Percentiles rank a stretch among this genome's conserved stretches.
Evolutionary conservation across 2,888 invertebrate genomes (phyloP).

Genomic region (Apotomis betuletana): DNA sequence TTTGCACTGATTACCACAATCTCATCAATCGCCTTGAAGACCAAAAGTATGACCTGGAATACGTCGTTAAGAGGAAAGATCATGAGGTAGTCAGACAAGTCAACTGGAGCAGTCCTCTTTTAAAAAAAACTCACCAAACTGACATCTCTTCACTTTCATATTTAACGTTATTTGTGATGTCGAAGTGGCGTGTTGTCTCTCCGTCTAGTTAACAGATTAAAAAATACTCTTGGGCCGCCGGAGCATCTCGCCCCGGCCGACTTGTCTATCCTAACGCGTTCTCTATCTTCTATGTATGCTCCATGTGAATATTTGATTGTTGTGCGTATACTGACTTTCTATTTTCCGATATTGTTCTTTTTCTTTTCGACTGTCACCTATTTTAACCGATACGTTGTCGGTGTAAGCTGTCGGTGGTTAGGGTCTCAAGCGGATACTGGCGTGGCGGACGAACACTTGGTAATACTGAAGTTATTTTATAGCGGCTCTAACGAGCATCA

Average conservation of each 20-base stretch:
- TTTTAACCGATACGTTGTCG: conserved; percentile 63
- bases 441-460: conserved; percentile 51
- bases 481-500: conserved; percentile 87
- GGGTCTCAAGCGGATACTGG: conserved; percentile 45
- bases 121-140: conserved; percentile 78
- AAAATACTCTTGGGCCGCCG: conserved; percentile 62
- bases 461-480: conserved; percentile 78
- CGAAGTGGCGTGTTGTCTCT: conserved; percentile 75
- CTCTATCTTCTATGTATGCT: conserved; percentile 71
- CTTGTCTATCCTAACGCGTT: conserved; percentile 70
- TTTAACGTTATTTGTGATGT: conserved; percentile 72
- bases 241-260: conserved; percentile 51
- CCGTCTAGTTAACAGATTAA: conserved; percentile 70
- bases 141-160: conserved; percentile 68
- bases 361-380: conserved; percentile 69
- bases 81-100: conserved; percentile 92
- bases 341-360: conserved; percentile 58
- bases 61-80: conserved; percentile 99
- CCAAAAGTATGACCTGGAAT: conserved; percentile 99
- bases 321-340: conserved; percentile 68
- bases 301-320: conserved; percentile 68
- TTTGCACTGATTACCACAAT: conserved; percentile 93
- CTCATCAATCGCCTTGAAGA: conserved; percentile 95
- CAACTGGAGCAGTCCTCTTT: conserved; percentile 65
- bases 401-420: conserved; percentile 50